These are phyloP conservation scores for Argopecten irradians DNA, from an alignment of 1,140 invertebrate species.

Conservation along the genomic window DNA sequence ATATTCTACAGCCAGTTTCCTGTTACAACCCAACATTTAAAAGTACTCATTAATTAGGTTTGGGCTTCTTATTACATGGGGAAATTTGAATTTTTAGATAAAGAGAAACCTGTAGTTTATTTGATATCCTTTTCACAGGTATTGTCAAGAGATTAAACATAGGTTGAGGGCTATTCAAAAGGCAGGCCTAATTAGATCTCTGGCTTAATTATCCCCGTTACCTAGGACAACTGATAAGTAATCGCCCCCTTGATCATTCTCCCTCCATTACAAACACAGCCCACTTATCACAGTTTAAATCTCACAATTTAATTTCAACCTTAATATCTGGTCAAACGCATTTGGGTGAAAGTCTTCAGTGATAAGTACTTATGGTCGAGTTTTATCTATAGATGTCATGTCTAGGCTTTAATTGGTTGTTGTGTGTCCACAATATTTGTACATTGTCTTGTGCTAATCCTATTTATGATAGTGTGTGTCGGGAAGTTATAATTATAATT, in stretches of 20 bases:
- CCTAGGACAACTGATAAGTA: slow-evolving; percentile 8
- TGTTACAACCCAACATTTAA: background rate
- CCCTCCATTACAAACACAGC: background rate
- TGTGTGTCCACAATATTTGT: slow-evolving; percentile 25
- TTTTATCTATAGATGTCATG: background rate
- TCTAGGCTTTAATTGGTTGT: slow-evolving; percentile 28
- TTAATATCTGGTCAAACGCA: background rate
- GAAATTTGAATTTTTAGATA: slow-evolving; percentile 19
- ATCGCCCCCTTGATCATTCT: background rate
- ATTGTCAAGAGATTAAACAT: slow-evolving; percentile 4
- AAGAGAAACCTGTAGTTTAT: background rate
- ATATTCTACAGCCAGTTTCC: background rate
- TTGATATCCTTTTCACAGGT: slow-evolving; percentile 22
- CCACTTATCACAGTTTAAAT: background rate
- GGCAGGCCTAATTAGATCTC: background rate
- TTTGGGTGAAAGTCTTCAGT: slow-evolving; percentile 9
- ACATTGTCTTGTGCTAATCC: slow-evolving; percentile 30
- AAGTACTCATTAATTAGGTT: slow-evolving; percentile 22
- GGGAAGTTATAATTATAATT: slow-evolving; percentile 31
- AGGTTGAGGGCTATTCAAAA: background rate
- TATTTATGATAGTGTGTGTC: slow-evolving; percentile 30
- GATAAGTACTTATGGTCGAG: slow-evolving; percentile 6
- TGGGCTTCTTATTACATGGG: background rate
- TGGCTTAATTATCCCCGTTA: background rate
- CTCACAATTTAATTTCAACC: slow-evolving; percentile 22